A percentile compares a stretch with the other conserved stretches of the same genome.
phyloP scores from a whole-genome alignment of 2,113 vertebrate species.

The Ardeotis arabs region DNA sequence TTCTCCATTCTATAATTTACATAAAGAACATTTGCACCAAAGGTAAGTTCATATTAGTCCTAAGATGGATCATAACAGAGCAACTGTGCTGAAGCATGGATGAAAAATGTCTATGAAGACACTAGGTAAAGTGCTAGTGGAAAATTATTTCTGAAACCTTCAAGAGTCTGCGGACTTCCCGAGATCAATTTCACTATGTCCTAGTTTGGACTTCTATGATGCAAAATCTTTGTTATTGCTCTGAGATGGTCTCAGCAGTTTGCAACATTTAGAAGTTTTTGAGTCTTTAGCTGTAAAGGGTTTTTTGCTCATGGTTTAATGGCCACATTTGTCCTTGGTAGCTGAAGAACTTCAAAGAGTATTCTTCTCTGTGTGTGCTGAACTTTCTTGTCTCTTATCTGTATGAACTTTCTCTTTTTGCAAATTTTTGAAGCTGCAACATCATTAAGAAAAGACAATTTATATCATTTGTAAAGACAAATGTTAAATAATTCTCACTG shows the following conservation, averaged over 20 bases:
- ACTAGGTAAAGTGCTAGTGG: not conserved
- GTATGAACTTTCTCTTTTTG: not conserved
- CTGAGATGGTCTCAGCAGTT: not conserved
- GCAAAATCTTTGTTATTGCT: not conserved
- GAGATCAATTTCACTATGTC: not conserved
- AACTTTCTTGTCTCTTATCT: conserved; percentile 11
- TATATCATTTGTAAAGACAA: conserved; percentile 45
- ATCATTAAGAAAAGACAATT: conserved; percentile 48
- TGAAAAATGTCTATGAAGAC: conserved; percentile 15
- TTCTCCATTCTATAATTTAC: conserved; percentile 24
- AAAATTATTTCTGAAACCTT: conserved; percentile 31
- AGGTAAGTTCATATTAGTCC: conserved; percentile 10
- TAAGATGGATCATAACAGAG: conserved; percentile 2
- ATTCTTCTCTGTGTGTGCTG: not conserved
- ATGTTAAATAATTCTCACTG: conserved; percentile 46
- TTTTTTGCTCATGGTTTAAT: not conserved
- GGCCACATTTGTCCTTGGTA: conserved; percentile 28
- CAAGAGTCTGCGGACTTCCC: not conserved
- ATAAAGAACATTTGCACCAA: conserved; percentile 30
- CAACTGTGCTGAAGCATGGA: conserved; percentile 28
- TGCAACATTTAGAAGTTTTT: not conserved
- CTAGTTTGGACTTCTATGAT: not conserved
- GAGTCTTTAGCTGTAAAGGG: not conserved
- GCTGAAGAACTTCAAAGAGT: conserved; percentile 27
- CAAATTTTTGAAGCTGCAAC: conserved; percentile 41